These are phyloP conservation scores for Orchesella flavescens DNA, from an alignment of 2,888 invertebrate genomes.

Conservation along the genomic window DNA sequence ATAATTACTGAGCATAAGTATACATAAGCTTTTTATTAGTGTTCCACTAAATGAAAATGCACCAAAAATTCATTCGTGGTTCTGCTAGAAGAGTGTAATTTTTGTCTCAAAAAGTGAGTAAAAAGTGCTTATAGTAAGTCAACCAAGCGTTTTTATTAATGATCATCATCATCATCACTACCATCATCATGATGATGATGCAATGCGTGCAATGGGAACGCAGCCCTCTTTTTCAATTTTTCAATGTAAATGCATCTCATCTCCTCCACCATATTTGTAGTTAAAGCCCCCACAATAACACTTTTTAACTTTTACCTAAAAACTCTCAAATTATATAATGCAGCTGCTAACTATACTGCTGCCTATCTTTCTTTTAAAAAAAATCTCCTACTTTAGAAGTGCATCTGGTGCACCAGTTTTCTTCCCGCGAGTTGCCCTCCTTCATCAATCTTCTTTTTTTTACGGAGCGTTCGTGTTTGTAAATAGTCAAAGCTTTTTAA, in stretches of 20 bases:
- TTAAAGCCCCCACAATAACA: too few relatives aligned
- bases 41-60: conserved; percentile 32
- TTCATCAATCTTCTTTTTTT: conserved; percentile 39
- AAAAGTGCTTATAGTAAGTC: neutral
- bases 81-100: neutral
- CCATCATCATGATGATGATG: neutral
- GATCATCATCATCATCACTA: neutral
- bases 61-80: neutral
- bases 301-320: neutral
- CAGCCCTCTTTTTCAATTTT: conserved; percentile 9
- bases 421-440: neutral
- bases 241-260: neutral
- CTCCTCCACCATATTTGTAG: too few relatives aligned
- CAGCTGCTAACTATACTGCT: conserved; percentile 16
- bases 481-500: conserved; percentile 27
- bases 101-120: neutral
- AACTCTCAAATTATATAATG: conserved; percentile 39
- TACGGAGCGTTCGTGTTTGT: neutral
- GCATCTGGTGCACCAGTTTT: conserved; percentile 37
- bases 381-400: neutral
- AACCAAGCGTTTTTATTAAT: conserved; percentile 9
- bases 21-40: conserved; percentile 28
- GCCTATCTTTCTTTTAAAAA: neutral
- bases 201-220: neutral
- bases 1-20: too few relatives aligned